Evolutionary conservation across 1,140 invertebrate species (phyloP), one percentile per base, ranked within the genome.

Genomic region (Drosophila parabipectinata): DNA sequence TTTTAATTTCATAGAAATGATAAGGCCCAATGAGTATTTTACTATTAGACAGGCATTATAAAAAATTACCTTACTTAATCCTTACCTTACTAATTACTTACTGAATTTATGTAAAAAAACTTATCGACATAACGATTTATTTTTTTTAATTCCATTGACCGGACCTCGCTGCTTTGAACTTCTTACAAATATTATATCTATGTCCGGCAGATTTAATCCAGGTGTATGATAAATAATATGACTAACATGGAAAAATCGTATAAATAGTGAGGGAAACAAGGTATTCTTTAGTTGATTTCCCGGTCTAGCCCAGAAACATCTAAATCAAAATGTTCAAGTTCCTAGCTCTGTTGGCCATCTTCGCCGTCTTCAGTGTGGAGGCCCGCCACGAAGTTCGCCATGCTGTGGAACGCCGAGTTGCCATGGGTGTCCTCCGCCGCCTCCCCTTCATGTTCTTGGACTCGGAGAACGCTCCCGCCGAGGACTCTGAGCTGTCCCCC

Each of bases 311-410:
- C 1, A 41, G 39, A 41, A 41, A 41, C 7, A 14, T 41, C 39
- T 41, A 9, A 14, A 45, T 15, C 15, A 45, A 41, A 41, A 45
- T 45, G 44, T 45, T 8, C 15, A 45, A 45, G 44, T 45, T 45
- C 15, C 4, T 45, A 15, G 15, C 18, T 5, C 8, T 45, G 44
- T 18, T 45, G 44, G 15, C 44, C 44, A 15, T 45, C 15, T 15
- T 45, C 3, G 14, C 15, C 14, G 44, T 15, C 14, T 9, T 18
- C 15, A 15, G 39, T 41, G 44, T 15, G 4, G 44, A 45, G 15
- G 44, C 44, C 15, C 44, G 15, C 39, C 44, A 18, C 9, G 6
- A 7, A 2, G 15, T 8, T 8, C 44, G 44, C 14, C 18, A 8
- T 15, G 15, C 12, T 4, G 14, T 14, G 39, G 39, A 14, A 4